phyloP scores from a whole-genome alignment of 2,797 vertebrate species.

The Eulemur rubriventer region DNA sequence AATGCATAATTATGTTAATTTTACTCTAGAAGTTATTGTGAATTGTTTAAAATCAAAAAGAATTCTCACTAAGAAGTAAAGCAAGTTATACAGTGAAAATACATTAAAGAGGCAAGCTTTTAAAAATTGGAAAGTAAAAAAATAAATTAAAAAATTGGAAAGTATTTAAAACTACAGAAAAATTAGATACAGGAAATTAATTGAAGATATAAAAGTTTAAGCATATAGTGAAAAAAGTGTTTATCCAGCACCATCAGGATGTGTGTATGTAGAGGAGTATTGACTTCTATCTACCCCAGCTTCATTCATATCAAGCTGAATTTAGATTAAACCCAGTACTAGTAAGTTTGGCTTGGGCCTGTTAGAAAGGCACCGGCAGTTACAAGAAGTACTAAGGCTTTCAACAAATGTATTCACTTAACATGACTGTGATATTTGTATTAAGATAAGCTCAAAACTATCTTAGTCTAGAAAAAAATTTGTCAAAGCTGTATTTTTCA shows the following conservation, averaged over 20 bases:
- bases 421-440: neutral
- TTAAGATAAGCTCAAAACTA: conserved; percentile 13
- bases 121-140: neutral
- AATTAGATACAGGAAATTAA: neutral
- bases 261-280: neutral
- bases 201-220: neutral
- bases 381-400: neutral
- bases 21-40: neutral
- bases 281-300: neutral
- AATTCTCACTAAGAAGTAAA: conserved; percentile 14
- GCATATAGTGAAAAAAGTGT: neutral
- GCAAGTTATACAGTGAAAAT: neutral
- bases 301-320: neutral
- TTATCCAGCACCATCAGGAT: neutral
- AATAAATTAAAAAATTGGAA: neutral
- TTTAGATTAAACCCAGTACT: neutral
- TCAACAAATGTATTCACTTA: conserved; percentile 14
- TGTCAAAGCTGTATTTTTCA: neutral
- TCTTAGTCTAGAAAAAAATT: neutral
- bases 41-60: neutral
- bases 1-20: neutral
- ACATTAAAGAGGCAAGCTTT: neutral
- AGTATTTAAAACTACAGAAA: conserved; percentile 11
- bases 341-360: neutral
- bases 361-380: neutral